Conservation (phyloP, 2,888 invertebrate genomes). For the Eupithecia subumbrata region DNA sequence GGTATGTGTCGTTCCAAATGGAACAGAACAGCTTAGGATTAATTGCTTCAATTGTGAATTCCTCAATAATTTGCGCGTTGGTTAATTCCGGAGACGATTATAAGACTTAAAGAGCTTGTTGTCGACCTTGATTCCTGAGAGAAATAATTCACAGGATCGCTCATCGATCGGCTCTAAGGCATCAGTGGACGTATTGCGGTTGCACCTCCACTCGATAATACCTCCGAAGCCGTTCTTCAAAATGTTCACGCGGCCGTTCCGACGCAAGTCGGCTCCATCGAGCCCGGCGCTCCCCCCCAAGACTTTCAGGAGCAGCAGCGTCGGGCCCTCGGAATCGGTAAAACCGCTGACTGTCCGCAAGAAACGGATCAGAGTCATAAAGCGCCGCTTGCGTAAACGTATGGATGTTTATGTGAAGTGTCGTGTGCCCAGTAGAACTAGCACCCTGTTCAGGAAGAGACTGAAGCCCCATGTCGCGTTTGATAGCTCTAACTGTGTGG, state of each 20-base stretch:
- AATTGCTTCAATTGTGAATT: conserved; percentile 28
- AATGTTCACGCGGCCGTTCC: conserved; percentile 87
- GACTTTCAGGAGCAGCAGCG: conserved; percentile 78
- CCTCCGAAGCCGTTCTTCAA: conserved; percentile 85
- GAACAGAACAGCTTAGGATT: not conserved
- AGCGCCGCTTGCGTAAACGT: conserved; percentile 74
- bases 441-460: conserved; percentile 61
- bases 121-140: conserved; percentile 29
- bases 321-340: conserved; percentile 79
- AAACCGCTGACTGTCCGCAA: conserved; percentile 67
- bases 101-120: not conserved
- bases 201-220: conserved; percentile 82
- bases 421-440: conserved; percentile 64
- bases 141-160: conserved; percentile 69
- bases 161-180: conserved; percentile 81
- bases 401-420: conserved; percentile 80
- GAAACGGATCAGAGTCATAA: conserved; percentile 67
- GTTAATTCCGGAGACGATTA: conserved; percentile 11
- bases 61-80: conserved; percentile 14
- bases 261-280: conserved; percentile 87
- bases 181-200: conserved; percentile 79
- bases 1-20: conserved; percentile 66
- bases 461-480: conserved; percentile 60
- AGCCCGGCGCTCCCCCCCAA: conserved; percentile 86
- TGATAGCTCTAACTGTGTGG: conserved; percentile 78